Conservation (phyloP, 2,113 vertebrate species). For the Lepus timidus region DNA sequence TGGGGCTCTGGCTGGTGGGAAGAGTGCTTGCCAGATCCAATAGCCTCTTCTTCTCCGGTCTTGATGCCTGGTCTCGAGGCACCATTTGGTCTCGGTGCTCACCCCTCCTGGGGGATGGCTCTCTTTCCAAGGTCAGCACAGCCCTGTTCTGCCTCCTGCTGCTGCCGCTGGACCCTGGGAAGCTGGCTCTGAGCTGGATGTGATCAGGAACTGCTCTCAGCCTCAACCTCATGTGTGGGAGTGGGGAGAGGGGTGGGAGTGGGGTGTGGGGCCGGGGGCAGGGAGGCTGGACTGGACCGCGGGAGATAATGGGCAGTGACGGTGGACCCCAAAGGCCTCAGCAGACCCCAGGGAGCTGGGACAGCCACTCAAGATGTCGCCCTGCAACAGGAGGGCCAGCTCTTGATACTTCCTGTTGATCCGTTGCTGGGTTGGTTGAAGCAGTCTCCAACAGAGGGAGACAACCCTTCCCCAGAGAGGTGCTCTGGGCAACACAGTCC, state of each 20-base stretch:
- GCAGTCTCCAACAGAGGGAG: neutral
- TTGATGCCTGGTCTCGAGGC: neutral
- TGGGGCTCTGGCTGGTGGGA: neutral
- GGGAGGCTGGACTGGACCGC: too few species aligned
- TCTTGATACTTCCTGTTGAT: too few species aligned
- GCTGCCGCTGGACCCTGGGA: neutral
- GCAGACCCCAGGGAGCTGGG: neutral
- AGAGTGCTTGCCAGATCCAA: neutral
- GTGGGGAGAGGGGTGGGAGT: neutral
- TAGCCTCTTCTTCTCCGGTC: neutral
- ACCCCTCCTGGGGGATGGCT: neutral
- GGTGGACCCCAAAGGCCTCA: neutral
- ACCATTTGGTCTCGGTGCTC: too few species aligned
- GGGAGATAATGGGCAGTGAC: neutral
- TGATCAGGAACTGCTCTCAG: neutral
- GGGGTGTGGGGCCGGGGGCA: neutral
- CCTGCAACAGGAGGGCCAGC: neutral
- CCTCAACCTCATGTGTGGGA: neutral
- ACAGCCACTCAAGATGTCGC: neutral
- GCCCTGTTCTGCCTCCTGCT: neutral
- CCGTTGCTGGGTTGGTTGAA: neutral
- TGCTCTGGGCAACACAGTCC: too few species aligned
- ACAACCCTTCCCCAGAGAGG: neutral
- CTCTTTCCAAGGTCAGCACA: neutral
- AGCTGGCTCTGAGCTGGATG: neutral